Evolutionary conservation across 2,888 invertebrate genomes (phyloP).

Genomic region (Macaria notata): DNA sequence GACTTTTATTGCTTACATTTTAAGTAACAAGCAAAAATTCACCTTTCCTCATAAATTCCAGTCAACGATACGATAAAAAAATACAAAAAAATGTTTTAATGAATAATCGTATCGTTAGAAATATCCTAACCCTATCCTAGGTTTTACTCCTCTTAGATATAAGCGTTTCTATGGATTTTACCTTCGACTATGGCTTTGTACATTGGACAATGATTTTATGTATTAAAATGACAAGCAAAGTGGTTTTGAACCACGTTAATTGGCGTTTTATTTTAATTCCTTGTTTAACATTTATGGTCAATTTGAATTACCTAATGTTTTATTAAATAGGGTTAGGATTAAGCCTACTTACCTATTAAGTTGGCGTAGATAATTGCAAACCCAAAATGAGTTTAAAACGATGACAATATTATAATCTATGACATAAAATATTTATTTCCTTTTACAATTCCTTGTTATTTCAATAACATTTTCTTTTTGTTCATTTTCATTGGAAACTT

Average conservation of each 20-base stretch:
- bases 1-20: neutral
- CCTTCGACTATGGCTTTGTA: slow-evolving; percentile 1
- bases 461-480: no score
- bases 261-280: slow-evolving; percentile 1
- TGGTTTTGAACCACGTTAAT: slow-evolving; percentile 6
- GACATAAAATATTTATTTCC: no score
- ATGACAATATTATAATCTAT: no score
- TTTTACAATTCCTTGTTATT: no score
- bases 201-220: neutral
- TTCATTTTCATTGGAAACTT: no score
- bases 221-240: slow-evolving; percentile 1
- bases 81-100: slow-evolving; percentile 5
- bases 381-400: no score
- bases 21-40: neutral
- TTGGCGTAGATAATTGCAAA: no score
- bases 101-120: slow-evolving; percentile 4
- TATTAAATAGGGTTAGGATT: no score
- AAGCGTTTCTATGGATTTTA: slow-evolving; percentile 7
- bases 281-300: neutral
- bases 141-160: slow-evolving; percentile 11
- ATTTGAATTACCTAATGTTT: no score
- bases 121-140: neutral
- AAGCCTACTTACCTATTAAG: no score
- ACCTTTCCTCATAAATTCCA: slow-evolving; percentile 1
- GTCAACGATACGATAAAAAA: slow-evolving; percentile 9